A percentile compares a stretch with the other conserved stretches of the same genome.
Conservation (phyloP, 2,113 vertebrate genomes). For the Monopterus albus region DNA sequence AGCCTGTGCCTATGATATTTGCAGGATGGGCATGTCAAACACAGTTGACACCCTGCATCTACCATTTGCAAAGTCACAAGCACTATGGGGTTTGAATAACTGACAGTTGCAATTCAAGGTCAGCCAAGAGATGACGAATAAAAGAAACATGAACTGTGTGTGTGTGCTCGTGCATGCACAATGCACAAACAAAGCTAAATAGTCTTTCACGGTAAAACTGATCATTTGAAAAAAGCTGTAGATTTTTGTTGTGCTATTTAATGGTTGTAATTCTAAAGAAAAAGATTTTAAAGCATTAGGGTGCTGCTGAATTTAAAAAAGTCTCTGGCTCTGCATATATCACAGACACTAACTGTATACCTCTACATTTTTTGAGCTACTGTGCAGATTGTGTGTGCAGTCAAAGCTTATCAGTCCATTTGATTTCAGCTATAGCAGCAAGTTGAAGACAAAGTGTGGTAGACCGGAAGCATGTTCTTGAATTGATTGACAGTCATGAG, state of each 20-base stretch:
- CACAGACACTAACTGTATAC: too few species aligned
- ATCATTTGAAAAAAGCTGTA: background rate
- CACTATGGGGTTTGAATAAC: background rate
- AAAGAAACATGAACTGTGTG: background rate
- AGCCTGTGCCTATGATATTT: constrained; percentile 34
- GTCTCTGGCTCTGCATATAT: too few species aligned
- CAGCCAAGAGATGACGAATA: background rate
- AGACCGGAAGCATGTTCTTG: too few species aligned
- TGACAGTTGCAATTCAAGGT: constrained; percentile 1
- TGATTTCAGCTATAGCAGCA: too few species aligned
- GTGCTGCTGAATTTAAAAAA: too few species aligned
- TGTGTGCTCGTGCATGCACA: too few species aligned
- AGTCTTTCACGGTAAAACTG: background rate
- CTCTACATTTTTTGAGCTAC: too few species aligned
- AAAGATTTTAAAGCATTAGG: too few species aligned
- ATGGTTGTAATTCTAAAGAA: background rate
- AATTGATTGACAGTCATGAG: too few species aligned
- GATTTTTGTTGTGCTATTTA: background rate
- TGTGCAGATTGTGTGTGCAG: too few species aligned
- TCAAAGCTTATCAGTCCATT: too few species aligned
- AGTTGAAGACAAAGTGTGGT: too few species aligned
- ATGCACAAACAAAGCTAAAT: background rate
- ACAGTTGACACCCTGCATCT: constrained; percentile 17
- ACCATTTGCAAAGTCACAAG: constrained; percentile 15
- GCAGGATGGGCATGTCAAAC: constrained; percentile 28